A percentile compares a stretch with the other conserved stretches of the same genome.
phyloP scores from a whole-genome alignment of 92 coral and sea anemone genomes.

The Actinostola sp. region DNA sequence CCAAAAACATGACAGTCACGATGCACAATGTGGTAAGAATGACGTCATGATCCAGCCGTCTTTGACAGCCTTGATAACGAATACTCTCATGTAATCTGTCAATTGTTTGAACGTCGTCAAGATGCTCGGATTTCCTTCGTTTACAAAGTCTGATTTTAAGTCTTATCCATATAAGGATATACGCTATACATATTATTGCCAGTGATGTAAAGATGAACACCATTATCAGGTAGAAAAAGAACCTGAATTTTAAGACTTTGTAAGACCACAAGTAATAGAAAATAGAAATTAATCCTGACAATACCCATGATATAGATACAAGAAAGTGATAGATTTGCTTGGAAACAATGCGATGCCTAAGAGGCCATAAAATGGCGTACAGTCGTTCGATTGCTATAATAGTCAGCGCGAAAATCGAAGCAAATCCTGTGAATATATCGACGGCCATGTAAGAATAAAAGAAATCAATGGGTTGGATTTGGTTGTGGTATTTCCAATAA shows the following conservation, averaged over 20 bases:
- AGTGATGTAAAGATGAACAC: slow-evolving; percentile 64
- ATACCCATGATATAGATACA: slow-evolving; percentile 62
- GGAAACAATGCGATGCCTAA: slow-evolving; percentile 57
- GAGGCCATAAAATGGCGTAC: slow-evolving; percentile 73
- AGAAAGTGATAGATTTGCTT: slow-evolving; percentile 59
- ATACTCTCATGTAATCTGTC: slow-evolving; percentile 14
- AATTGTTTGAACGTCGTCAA: not conserved
- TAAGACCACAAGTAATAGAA: slow-evolving; percentile 66
- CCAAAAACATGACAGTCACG: slow-evolving; percentile 67
- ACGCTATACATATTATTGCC: slow-evolving; percentile 67
- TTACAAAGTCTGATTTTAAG: slow-evolving; percentile 39
- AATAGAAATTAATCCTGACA: slow-evolving; percentile 56
- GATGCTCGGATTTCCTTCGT: not conserved
- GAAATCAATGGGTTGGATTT: slow-evolving; percentile 11
- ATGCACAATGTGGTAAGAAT: slow-evolving; percentile 63
- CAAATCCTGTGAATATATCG: slow-evolving; percentile 80
- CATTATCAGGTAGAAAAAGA: slow-evolving; percentile 72
- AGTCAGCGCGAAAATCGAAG: slow-evolving; percentile 75
- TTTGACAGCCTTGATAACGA: slow-evolving; percentile 4
- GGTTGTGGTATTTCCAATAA: slow-evolving; percentile 57
- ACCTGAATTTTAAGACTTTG: slow-evolving; percentile 52
- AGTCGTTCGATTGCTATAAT: slow-evolving; percentile 72
- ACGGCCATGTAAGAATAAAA: slow-evolving; percentile 62
- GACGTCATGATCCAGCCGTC: slow-evolving; percentile 43
- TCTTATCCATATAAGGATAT: slow-evolving; percentile 68